Conservation (phyloP, 2,113 vertebrate species). For the Muntiacus muntjak region DNA sequence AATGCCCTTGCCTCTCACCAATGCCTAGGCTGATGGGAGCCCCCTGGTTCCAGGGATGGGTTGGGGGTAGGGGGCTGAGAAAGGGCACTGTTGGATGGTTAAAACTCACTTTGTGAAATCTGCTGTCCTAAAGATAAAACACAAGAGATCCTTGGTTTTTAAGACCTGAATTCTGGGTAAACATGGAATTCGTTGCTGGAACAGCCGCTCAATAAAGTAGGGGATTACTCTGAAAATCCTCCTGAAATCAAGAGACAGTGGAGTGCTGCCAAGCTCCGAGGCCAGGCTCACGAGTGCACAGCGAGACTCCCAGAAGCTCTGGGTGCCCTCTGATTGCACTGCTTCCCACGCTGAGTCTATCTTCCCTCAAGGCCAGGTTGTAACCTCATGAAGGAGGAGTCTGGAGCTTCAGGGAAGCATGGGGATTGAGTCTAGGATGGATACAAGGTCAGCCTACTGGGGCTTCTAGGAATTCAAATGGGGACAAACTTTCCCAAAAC, state of each 20-base stretch:
- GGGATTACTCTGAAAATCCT: slow-evolving; percentile 75
- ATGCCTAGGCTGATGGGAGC: background rate
- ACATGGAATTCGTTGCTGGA: slow-evolving; percentile 44
- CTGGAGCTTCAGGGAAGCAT: background rate
- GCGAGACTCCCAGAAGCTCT: accelerated
- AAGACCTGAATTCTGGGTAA: slow-evolving; percentile 57
- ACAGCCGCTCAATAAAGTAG: slow-evolving; percentile 72
- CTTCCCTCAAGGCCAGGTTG: background rate
- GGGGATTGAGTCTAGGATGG: background rate
- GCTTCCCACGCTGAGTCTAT: background rate
- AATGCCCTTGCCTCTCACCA: accelerated
- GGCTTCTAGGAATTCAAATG: background rate
- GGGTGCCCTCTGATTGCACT: accelerated
- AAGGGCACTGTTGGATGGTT: background rate
- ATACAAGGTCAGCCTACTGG: background rate
- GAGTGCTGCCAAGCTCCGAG: slow-evolving; percentile 35
- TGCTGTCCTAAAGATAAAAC: slow-evolving; percentile 53
- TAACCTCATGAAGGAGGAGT: background rate
- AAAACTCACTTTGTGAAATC: slow-evolving; percentile 50
- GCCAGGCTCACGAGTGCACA: background rate
- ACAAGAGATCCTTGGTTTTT: slow-evolving; percentile 55
- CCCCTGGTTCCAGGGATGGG: background rate
- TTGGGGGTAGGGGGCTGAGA: no score
- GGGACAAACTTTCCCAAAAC: background rate
- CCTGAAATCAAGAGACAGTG: slow-evolving; percentile 53